A percentile compares a stretch with the other conserved stretches of the same genome.
Evolutionary conservation across 2,113 vertebrate genomes (phyloP).

Genomic region (Microtus oregoni): DNA sequence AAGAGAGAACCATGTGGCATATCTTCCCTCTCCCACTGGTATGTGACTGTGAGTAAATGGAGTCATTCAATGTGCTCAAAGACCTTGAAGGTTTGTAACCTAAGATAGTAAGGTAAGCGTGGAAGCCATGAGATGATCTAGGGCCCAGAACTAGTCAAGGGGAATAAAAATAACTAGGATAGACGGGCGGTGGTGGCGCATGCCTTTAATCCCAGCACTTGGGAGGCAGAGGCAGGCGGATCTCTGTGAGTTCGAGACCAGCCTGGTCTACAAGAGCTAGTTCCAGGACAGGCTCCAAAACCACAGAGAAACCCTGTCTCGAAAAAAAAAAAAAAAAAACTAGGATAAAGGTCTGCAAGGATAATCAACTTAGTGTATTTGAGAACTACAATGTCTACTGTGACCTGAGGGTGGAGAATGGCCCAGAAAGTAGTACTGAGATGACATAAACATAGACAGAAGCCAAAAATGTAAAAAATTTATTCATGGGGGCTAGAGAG

Average conservation of each 20-base stretch:
- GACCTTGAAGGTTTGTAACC: not conserved
- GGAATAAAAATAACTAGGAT: too few species aligned
- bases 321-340: not conserved
- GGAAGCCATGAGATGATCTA: not conserved
- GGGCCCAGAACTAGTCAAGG: not conserved
- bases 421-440: not conserved
- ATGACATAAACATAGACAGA: not conserved
- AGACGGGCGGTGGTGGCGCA: too few species aligned
- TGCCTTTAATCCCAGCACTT: too few species aligned
- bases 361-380: not conserved
- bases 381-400: constrained; percentile 17
- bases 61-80: constrained; percentile 32
- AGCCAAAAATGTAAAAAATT: not conserved
- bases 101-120: not conserved
- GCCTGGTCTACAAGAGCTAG: too few species aligned
- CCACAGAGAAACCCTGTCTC: too few species aligned
- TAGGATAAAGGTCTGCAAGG: not conserved
- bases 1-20: not conserved
- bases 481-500: too few species aligned
- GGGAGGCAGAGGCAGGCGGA: too few species aligned
- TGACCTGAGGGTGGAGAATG: not conserved
- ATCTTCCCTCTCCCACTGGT: not conserved
- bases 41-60: not conserved
- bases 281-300: too few species aligned
- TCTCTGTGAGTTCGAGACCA: too few species aligned